Base-by-base conservation (phyloP, 2,797 vertebrate genomes). In the Perodicticus potto region DNA sequence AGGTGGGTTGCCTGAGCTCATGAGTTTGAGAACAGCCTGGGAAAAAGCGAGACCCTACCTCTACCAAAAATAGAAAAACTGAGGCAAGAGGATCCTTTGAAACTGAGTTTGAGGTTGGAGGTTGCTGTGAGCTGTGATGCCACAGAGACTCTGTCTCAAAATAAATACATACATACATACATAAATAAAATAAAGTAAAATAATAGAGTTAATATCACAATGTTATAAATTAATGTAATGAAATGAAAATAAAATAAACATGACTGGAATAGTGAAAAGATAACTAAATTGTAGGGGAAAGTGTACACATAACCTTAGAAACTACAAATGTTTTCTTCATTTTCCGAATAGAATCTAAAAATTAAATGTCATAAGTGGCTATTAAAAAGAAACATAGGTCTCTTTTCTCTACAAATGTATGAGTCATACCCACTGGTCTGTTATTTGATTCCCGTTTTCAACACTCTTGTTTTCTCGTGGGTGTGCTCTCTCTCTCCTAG, bases 371-470 rank as follows among this genome's bases (percentile, higher is more conserved):
- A 0, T 19, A 70, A 82, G 20, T 49, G 17, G 0, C 0, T 32
- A 87, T 93, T 96, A 90, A 91, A 94, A 98, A 95, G 25, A 88
- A 63, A 34, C 2, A 16, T 29, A 87, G 4, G 0, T 89, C 96
- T 89, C 6, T 93, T 96, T 76, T 55, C 1, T 74, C 86, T 83
- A 59, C 9, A 87, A 90, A 40, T 55, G 57, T 19, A 72, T 5
- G 73, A 91, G 32, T 89, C 76, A 84, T 70, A 83, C 17, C 19
- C 0, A 0, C 14, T 9, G 29, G 53, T 95, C 61, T 96, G 14
- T 40, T 69, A 40, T 72, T 55, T 37, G 2, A 91, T 91, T 23
- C 13, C 17, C 85, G 8, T 53, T 91, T 95, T 57, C 40, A 0
- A 0, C 49, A 16, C 49, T 53, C 49, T 16, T 16, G 14, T 53